Evolutionary conservation across 2,888 invertebrate genomes (phyloP), one percentile per base, ranked within the genome.

Genomic region (Apamea epomidion): DNA sequence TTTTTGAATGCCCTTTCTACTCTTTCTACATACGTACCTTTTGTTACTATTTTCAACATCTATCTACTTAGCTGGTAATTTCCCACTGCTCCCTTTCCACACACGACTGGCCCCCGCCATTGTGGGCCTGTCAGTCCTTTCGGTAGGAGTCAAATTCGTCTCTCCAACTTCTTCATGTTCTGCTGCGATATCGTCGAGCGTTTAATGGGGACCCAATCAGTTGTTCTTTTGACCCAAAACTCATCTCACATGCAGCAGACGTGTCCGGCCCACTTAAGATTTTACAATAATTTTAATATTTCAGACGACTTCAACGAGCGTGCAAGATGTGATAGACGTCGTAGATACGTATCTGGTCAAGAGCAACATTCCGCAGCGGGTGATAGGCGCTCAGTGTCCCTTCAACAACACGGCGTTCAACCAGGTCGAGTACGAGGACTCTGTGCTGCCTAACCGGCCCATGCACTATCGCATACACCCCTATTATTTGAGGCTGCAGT

Each of bases 381-480:
- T 97, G 72, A 90, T 97, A 51, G 96, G 97, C 16, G 89, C 91
- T 0, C 95, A 96, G 82, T 97, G 97, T 85, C 91, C 95, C 6
- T 92, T 94, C 76, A 97, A 96, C 80, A 93, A 90, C n/a, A 94
- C 96, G 0, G 88, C 84, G 14, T 94, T 92, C 73, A 91, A 91
- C 51, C 96, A 97, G 88, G 90, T 96, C 0, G 94, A 94, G 81
- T 97, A 97, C 76, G 98, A 98, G 93, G 98, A 98, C 91, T 98
- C 97, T 83, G 95, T 97, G 21, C 94, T 97, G 71, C 97, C 97
- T 0, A 94, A 95, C 45, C 92, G 97, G 80, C 95, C 97, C 79
- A 96, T 97, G 67, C 94, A 94, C 0, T 97, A 97, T 86, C 95
- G 97, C 64, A 96, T 98, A 79, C 97, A 97, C 90, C 96, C 97